Conservation (phyloP, 2,113 vertebrate genomes). For the Megaleporinus macrocephalus region DNA sequence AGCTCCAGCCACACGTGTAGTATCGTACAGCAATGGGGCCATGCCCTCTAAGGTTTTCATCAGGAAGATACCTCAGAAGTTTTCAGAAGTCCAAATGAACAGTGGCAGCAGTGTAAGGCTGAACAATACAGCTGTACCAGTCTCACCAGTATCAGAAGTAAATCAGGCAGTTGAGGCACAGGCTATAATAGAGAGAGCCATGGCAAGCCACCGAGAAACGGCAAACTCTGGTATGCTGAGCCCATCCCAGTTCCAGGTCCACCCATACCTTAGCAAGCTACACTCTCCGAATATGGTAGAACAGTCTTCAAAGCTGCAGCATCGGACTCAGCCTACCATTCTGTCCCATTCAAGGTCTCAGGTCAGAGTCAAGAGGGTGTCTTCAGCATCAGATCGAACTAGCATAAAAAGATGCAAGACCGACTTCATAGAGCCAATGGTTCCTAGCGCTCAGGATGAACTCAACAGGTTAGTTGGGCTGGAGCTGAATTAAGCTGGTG, state of each 20-base stretch:
- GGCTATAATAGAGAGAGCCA: slow-evolving; percentile 69
- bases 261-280: slow-evolving; percentile 55
- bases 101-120: slow-evolving; percentile 27
- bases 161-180: slow-evolving; percentile 57
- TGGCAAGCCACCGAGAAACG: slow-evolving; percentile 60
- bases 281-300: slow-evolving; percentile 11
- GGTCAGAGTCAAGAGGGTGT: slow-evolving; percentile 74
- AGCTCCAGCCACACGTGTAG: slow-evolving; percentile 32
- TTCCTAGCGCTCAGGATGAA: slow-evolving; percentile 55
- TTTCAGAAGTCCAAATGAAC: slow-evolving; percentile 6
- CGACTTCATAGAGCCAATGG: slow-evolving; percentile 58
- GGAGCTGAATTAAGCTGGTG: not conserved
- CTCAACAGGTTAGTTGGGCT: slow-evolving; percentile 56
- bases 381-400: slow-evolving; percentile 56
- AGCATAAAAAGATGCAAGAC: slow-evolving; percentile 77
- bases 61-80: slow-evolving; percentile 32
- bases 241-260: slow-evolving; percentile 18
- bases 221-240: slow-evolving; percentile 51
- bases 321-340: slow-evolving; percentile 36
- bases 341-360: slow-evolving; percentile 57
- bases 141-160: slow-evolving; percentile 16
- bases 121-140: slow-evolving; percentile 17
- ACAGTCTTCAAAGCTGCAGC: not conserved
- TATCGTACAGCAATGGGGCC: slow-evolving; percentile 55
- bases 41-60: slow-evolving; percentile 47